Base-by-base conservation (phyloP, 2,113 vertebrate genomes). In the Otus sunia region DNA sequence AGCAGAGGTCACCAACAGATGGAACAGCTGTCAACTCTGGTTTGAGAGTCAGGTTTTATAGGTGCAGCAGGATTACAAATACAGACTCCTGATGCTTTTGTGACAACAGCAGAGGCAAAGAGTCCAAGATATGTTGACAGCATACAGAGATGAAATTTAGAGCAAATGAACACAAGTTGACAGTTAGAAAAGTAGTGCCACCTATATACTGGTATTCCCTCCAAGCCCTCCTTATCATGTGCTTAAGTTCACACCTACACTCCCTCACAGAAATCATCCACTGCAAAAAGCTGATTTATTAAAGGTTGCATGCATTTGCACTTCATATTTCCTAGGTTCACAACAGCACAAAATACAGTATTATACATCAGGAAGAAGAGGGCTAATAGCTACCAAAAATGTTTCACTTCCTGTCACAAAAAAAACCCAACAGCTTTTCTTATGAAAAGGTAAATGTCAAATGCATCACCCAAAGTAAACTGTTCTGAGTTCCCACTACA, bases 1-100 rank as follows among this genome's bases (percentile, higher is more conserved):
- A 73, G 92, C 91, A 62, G 90, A 92, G 86, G 93, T 81, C 96
- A 94, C 64, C 60, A 90, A 26, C 93, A 94, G 73, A 88, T n/a
- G 69, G 82, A 56, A 63, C 5, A 53, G 93, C 95, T 87, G 92
- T 91, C 95, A 82, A n/a, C 82, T 66, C 74, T 25, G 73, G 56
- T 96, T 91, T 89, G 60, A 50, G 76, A 74, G 41, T 55, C 93
- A 62, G 86, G 69, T 59, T 62, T 47, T 36, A 19, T 2, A 76
- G 43, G 56, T 26, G 25, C 50, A 82, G 91, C 59, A 85, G 62
- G 18, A 75, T 10, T 41, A 86, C 39, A 71, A 36, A 73, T 34
- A 41, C 15, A 21, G 86, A 73, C 59, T 84, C 86, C 91, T 26
- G 86, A 41, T 53, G 89, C 32, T 93, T 88, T 45, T 73, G 86